Evolutionary conservation across 1,140 invertebrate species (phyloP).

Genomic region (Diabrotica virgifera): DNA sequence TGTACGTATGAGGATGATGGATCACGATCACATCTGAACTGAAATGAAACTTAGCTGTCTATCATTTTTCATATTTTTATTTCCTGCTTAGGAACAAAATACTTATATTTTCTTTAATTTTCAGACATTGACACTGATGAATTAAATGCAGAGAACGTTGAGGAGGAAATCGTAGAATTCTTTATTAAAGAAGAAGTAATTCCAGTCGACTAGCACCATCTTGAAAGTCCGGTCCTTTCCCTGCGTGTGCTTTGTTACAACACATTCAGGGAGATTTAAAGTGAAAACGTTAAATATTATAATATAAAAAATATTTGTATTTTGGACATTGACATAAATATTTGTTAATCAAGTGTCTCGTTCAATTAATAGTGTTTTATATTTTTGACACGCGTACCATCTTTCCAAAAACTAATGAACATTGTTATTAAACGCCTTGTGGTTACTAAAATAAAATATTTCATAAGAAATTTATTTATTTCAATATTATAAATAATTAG

Average conservation of each 20-base stretch:
- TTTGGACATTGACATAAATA: background rate
- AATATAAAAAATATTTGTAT: background rate
- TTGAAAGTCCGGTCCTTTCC: conserved; percentile 5
- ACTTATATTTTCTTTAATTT: conserved; percentile 60
- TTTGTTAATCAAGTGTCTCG: conserved; percentile 4
- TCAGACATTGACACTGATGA: conserved; percentile 90
- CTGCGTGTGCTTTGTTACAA: conserved; percentile 5
- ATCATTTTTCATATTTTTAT: background rate
- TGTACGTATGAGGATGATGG: background rate
- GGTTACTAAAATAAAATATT: conserved; percentile 15
- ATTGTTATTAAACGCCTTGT: conserved; percentile 7
- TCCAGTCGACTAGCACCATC: conserved; percentile 58
- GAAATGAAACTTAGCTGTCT: background rate
- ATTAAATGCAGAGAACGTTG: conserved; percentile 80
- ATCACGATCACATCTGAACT: background rate
- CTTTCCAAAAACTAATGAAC: background rate
- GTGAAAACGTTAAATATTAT: background rate
- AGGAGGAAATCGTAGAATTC: conserved; percentile 96
- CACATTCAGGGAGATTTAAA: conserved; percentile 16
- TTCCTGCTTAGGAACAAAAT: background rate
- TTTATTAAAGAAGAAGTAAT: conserved; percentile 94
- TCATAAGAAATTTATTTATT: background rate
- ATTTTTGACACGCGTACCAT: conserved; percentile 5
- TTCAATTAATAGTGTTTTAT: conserved; percentile 13
- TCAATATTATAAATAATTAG: no score